These are phyloP conservation scores for Pitangus sulphuratus DNA, from an alignment of 2,797 vertebrate species.

Conservation along the genomic window DNA sequence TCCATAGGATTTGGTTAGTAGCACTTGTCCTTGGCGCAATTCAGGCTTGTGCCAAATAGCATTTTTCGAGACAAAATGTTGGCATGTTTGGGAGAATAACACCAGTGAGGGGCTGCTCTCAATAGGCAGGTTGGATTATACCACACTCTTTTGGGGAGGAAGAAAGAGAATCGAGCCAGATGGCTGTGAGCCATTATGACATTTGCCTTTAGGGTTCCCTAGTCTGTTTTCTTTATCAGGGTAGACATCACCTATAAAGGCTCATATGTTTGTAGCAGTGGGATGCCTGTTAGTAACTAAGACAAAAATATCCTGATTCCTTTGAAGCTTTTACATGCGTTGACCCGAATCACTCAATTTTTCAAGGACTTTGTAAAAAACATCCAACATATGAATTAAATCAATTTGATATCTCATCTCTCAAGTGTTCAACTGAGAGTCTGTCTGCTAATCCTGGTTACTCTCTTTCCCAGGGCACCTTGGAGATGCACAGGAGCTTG, in stretches of 20 bases:
- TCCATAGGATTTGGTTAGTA: neutral
- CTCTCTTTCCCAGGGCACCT: conserved; percentile 57
- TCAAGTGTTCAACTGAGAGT: conserved; percentile 54
- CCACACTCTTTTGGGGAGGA: neutral
- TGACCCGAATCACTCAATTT: conserved; percentile 48
- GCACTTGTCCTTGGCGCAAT: neutral
- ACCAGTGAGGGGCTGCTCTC: neutral
- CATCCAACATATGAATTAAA: conserved; percentile 49
- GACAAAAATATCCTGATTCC: conserved; percentile 25
- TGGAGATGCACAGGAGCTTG: conserved; percentile 37
- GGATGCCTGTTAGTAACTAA: conserved; percentile 34
- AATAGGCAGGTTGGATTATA: neutral
- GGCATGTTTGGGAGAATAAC: neutral
- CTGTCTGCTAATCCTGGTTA: conserved; percentile 36
- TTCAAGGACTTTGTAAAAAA: conserved; percentile 25
- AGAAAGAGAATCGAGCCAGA: conserved; percentile 13
- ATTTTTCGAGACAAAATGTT: neutral
- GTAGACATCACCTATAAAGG: conserved; percentile 41
- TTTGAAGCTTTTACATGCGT: conserved; percentile 29
- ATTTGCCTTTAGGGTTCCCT: conserved; percentile 35
- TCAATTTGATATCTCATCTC: conserved; percentile 59
- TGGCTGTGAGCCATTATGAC: neutral
- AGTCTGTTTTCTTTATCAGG: conserved; percentile 29
- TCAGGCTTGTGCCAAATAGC: neutral
- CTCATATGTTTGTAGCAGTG: conserved; percentile 41